phyloP scores from a whole-genome alignment of 2,113 vertebrate species.

The Prietella phreatophila region DNA sequence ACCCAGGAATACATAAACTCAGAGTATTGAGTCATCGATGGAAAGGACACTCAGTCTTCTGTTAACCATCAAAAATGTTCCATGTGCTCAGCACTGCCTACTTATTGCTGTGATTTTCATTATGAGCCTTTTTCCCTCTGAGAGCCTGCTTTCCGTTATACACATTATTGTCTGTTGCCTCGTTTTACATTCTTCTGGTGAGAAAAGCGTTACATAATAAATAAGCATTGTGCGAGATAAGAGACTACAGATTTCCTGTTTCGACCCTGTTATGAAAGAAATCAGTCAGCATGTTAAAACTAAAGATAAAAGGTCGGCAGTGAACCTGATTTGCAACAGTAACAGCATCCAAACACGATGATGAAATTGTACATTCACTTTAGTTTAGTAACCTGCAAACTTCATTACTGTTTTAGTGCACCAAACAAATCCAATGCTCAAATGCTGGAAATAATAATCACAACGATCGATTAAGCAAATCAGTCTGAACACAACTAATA shows the following conservation, averaged over 20 bases:
- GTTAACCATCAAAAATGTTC: not conserved
- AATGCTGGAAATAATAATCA: not conserved
- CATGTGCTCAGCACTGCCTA: not conserved
- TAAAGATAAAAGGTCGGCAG: no score
- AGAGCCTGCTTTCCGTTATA: not conserved
- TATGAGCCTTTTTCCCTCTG: not conserved
- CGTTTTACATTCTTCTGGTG: no score
- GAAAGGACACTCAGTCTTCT: not conserved
- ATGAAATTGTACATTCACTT: not conserved
- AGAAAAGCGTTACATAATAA: not conserved
- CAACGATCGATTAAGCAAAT: not conserved
- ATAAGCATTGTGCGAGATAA: not conserved
- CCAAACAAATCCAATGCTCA: not conserved
- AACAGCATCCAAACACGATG: not conserved
- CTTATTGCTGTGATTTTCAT: not conserved
- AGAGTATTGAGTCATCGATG: not conserved
- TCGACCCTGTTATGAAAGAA: not conserved
- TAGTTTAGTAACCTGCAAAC: not conserved
- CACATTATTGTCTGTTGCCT: not conserved
- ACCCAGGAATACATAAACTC: not conserved
- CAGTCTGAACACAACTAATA: not conserved
- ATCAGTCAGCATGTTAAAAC: not conserved
- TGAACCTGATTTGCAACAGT: not conserved
- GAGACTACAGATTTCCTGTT: not conserved
- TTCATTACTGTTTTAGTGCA: not conserved